Percentiles rank a stretch among this genome's conserved stretches.
phyloP scores from a whole-genome alignment of 2,888 invertebrate genomes.

The Plebejus argus region DNA sequence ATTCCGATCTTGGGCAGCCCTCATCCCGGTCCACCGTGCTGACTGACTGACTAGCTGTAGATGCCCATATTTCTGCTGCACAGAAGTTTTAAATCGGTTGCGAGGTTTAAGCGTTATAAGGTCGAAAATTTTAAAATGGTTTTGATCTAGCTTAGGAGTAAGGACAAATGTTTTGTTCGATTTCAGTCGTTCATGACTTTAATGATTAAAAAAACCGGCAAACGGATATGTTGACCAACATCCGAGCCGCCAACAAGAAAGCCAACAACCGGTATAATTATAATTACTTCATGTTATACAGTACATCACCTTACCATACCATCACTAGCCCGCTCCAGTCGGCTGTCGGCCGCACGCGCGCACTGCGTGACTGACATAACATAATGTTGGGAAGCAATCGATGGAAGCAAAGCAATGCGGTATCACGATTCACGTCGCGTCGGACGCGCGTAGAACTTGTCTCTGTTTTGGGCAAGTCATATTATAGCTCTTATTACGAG shows the following conservation, averaged over 20 bases:
- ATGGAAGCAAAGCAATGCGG: no score
- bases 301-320: neutral
- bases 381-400: no score
- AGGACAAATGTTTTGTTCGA: neutral
- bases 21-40: no score
- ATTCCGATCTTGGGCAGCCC: no score
- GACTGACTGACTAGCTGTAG: no score
- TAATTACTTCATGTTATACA: neutral
- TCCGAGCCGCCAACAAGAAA: neutral
- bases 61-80: no score
- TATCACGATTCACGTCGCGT: neutral
- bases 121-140: neutral
- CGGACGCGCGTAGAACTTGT: neutral
- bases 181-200: neutral
- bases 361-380: neutral
- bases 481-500: neutral
- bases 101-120: no score
- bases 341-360: neutral
- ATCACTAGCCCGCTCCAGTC: neutral
- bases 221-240: neutral
- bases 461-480: neutral
- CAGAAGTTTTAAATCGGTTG: no score
- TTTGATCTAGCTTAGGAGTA: neutral
- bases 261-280: neutral
- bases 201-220: neutral